phyloP scores from a whole-genome alignment of 2,113 vertebrate genomes.

The Hypanus sabinus region DNA sequence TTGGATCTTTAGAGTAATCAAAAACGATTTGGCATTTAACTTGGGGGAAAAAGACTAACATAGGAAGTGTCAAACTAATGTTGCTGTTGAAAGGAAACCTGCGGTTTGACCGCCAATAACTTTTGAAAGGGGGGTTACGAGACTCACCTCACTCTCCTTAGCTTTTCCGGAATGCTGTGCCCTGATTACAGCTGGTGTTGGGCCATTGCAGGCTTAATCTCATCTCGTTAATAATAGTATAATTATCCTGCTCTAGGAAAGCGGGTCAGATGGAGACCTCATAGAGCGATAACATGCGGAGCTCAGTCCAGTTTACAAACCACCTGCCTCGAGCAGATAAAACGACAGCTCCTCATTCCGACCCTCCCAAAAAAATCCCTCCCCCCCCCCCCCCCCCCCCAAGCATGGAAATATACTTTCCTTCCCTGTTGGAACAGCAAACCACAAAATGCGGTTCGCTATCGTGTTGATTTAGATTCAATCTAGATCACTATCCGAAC shows the following conservation, averaged over 20 bases:
- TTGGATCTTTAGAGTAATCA: not conserved
- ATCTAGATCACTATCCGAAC: not conserved
- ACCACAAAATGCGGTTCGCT: not conserved
- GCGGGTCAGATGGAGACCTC: conserved; percentile 26
- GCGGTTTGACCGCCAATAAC: not conserved
- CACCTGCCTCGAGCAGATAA: conserved; percentile 28
- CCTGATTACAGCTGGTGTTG: conserved; percentile 26
- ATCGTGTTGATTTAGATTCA: not conserved
- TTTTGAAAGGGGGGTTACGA: not conserved
- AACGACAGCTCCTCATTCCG: conserved; percentile 4
- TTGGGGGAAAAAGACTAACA: too few species aligned
- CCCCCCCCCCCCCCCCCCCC: too few species aligned
- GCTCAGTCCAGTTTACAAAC: not conserved
- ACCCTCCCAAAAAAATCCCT: not conserved
- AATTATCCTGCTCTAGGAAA: conserved; percentile 24
- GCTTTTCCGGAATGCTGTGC: not conserved
- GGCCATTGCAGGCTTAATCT: conserved; percentile 14
- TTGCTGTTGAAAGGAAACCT: not conserved
- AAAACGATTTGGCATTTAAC: not conserved
- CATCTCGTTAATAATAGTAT: conserved; percentile 33
- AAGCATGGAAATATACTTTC: too few species aligned
- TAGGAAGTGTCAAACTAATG: not conserved
- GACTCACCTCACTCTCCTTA: not conserved
- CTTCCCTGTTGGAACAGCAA: not conserved
- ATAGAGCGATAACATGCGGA: conserved; percentile 13